Evolutionary conservation across 2,113 vertebrate species (phyloP).

Genomic region (Oryzias melastigma): DNA sequence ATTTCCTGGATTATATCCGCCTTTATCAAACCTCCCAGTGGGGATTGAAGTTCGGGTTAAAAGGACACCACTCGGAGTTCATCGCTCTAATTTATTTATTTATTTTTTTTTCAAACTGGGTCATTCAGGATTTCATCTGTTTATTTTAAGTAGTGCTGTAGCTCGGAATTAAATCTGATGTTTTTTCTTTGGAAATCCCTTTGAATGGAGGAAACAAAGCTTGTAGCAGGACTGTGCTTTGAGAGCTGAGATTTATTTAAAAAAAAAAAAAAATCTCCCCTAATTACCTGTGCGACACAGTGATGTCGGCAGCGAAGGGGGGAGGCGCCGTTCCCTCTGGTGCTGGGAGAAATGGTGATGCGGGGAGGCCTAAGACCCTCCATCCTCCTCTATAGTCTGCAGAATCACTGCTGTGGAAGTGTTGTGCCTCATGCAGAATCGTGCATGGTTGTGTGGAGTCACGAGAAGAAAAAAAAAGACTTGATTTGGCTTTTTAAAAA

Average conservation of each 20-base stretch:
- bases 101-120: background rate
- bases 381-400: background rate
- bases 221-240: background rate
- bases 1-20: background rate
- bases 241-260: slow-evolving; percentile 15
- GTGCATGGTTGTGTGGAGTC: slow-evolving; percentile 36
- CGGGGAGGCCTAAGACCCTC: slow-evolving; percentile 4
- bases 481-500: slow-evolving; percentile 76
- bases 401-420: background rate
- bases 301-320: background rate
- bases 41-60: slow-evolving; percentile 30
- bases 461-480: slow-evolving; percentile 15
- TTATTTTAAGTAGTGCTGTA: background rate
- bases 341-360: slow-evolving; percentile 25
- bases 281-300: slow-evolving; percentile 18
- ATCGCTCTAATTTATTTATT: too few relatives aligned
- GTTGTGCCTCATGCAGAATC: background rate
- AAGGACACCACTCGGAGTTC: background rate
- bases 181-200: slow-evolving; percentile 3
- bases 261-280: slow-evolving; percentile 21
- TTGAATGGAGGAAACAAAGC: background rate
- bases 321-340: slow-evolving; percentile 11
- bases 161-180: slow-evolving; percentile 1
- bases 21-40: slow-evolving; percentile 9
- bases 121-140: background rate